Evolutionary conservation across 2,797 vertebrate genomes (phyloP).

Genomic region (Orestias chungarensis): DNA sequence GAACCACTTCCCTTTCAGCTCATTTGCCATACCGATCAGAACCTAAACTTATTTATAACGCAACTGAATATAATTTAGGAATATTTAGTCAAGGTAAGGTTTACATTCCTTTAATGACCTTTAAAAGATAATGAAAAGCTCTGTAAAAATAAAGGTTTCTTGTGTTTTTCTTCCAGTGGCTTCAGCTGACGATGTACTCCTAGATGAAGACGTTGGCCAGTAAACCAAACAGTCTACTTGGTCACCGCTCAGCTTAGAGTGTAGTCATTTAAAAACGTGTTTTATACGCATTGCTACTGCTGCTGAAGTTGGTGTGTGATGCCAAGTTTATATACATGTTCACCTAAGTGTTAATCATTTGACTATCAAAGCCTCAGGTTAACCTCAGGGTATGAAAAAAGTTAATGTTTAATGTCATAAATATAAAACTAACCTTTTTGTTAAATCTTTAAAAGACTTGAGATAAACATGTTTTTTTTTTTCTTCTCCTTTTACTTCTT

Average conservation of each 20-base stretch:
- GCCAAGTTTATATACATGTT: not conserved
- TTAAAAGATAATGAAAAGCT: not conserved
- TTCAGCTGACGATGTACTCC: slow-evolving; percentile 84
- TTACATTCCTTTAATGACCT: not conserved
- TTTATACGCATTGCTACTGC: not conserved
- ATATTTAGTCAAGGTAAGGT: not conserved
- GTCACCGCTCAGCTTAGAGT: not conserved
- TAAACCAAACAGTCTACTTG: not conserved
- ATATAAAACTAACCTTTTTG: not conserved
- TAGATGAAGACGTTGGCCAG: slow-evolving; percentile 32
- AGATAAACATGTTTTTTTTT: not conserved
- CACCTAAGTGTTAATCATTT: not conserved
- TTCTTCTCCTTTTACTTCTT: slow-evolving; percentile 34
- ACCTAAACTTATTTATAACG: not conserved
- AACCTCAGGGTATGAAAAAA: not conserved
- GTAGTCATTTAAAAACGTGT: not conserved
- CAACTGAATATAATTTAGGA: not conserved
- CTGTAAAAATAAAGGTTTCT: not conserved
- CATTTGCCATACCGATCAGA: too few relatives aligned
- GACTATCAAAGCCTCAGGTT: not conserved
- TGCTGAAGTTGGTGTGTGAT: not conserved
- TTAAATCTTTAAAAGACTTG: slow-evolving; percentile 9
- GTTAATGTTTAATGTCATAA: not conserved
- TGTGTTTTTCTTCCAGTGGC: slow-evolving; percentile 72
- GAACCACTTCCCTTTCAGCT: too few relatives aligned